These are phyloP conservation scores for Octopus bimaculoides DNA, from an alignment of 1,140 invertebrate genomes.

Conservation along the genomic window DNA sequence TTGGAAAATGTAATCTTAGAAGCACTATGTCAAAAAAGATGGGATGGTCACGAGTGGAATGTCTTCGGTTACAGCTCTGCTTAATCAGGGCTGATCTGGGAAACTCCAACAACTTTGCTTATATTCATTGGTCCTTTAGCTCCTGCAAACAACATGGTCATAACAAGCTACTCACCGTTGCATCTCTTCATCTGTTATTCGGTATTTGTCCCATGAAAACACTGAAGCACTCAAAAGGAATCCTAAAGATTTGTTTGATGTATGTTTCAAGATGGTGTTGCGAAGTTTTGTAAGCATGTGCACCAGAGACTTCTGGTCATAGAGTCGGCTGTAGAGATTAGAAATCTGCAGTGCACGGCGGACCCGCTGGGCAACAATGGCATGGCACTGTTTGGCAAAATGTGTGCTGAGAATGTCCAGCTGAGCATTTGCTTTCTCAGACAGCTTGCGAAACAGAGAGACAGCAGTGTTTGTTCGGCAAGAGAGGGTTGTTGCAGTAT, in stretches of 20 bases:
- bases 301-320: slow-evolving; percentile 37
- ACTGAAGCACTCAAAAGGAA: slow-evolving; percentile 38
- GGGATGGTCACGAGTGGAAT: too few species aligned
- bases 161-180: slow-evolving; percentile 28
- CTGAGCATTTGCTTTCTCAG: slow-evolving; percentile 22
- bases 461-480: neutral
- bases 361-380: slow-evolving; percentile 40
- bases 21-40: too few species aligned
- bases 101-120: too few species aligned
- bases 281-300: slow-evolving; percentile 32
- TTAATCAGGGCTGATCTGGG: too few species aligned
- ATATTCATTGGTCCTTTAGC: too few species aligned
- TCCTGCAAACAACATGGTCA: too few species aligned
- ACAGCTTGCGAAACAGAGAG: neutral
- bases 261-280: slow-evolving; percentile 21
- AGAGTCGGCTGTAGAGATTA: slow-evolving; percentile 44
- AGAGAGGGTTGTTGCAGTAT: neutral
- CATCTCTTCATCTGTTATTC: slow-evolving; percentile 47
- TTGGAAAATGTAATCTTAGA: too few species aligned
- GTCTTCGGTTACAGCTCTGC: too few species aligned
- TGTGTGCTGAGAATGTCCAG: slow-evolving; percentile 31
- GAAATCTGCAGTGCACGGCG: slow-evolving; percentile 42
- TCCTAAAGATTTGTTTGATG: slow-evolving; percentile 24
- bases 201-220: slow-evolving; percentile 50
- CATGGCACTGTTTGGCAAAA: slow-evolving; percentile 46